Percentiles rank a stretch among this genome's conserved stretches.
Evolutionary conservation across 2,888 invertebrate genomes (phyloP).

Genomic region (Keiferia lycopersicella): DNA sequence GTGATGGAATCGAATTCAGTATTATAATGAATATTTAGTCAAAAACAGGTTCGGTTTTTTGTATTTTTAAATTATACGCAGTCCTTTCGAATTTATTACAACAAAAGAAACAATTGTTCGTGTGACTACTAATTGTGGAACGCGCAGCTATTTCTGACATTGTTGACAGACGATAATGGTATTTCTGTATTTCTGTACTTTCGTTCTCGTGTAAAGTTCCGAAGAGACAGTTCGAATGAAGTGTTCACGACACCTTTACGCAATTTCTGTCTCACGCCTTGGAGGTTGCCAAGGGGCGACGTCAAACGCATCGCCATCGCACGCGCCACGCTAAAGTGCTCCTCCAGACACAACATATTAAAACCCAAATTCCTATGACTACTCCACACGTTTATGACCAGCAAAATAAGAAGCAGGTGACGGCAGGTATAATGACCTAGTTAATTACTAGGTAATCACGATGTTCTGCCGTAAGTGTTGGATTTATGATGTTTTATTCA

Average conservation of each 20-base stretch:
- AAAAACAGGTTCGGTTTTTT: neutral
- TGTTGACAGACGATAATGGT: conserved; percentile 69
- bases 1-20: conserved; percentile 1
- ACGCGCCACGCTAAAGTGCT: conserved; percentile 57
- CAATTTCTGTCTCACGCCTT: conserved; percentile 73
- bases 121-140: conserved; percentile 45
- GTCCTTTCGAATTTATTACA: conserved; percentile 12
- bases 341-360: conserved; percentile 55
- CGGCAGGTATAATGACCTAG: conserved; percentile 60
- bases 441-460: conserved; percentile 42
- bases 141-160: conserved; percentile 52
- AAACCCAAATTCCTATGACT: conserved; percentile 51
- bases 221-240: conserved; percentile 63
- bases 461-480: conserved; percentile 23
- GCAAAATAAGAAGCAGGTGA: conserved; percentile 43
- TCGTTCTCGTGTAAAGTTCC: conserved; percentile 63
- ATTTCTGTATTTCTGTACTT: conserved; percentile 72
- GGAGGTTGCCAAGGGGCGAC: conserved; percentile 69
- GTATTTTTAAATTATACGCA: neutral
- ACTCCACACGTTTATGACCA: conserved; percentile 11
- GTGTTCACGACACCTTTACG: conserved; percentile 75
- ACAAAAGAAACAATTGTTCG: conserved; percentile 27
- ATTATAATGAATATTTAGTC: conserved; percentile 7
- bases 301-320: conserved; percentile 59
- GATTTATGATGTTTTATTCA: conserved; percentile 20